phyloP scores from a whole-genome alignment of 2,888 invertebrate genomes.

The Eremobia ochroleuca region DNA sequence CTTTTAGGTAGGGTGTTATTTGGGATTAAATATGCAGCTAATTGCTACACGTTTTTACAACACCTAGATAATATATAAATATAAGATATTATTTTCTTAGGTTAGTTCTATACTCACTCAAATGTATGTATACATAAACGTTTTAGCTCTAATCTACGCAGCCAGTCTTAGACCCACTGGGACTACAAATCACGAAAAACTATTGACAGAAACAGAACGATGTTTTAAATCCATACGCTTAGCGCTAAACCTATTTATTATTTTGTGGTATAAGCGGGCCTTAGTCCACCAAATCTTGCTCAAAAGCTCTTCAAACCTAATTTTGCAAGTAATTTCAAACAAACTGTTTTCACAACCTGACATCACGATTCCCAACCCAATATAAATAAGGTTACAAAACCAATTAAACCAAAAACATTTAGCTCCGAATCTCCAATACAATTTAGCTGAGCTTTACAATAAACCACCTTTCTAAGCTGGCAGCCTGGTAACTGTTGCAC shows the following conservation, averaged over 20 bases:
- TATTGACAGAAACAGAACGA: background rate
- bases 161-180: background rate
- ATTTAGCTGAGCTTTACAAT: conserved; percentile 50
- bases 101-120: background rate
- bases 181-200: background rate
- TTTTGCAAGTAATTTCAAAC: conserved; percentile 22
- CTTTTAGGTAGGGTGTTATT: background rate
- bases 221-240: background rate
- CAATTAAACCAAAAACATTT: conserved; percentile 27
- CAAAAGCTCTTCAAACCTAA: conserved; percentile 8
- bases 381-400: conserved; percentile 47
- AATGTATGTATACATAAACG: too few relatives aligned
- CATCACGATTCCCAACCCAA: conserved; percentile 32
- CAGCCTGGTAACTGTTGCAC: conserved; percentile 56
- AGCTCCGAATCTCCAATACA: conserved; percentile 31
- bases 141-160: background rate
- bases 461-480: conserved; percentile 59
- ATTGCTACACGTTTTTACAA: background rate
- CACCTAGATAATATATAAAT: too few relatives aligned
- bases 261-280: background rate
- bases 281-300: background rate
- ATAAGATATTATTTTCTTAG: background rate
- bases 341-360: conserved; percentile 22
- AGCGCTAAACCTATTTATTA: background rate
- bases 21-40: too few relatives aligned